A percentile compares a stretch with the other conserved stretches of the same genome.
phyloP scores from a whole-genome alignment of 2,797 vertebrate species.

The Alectoris magna region DNA sequence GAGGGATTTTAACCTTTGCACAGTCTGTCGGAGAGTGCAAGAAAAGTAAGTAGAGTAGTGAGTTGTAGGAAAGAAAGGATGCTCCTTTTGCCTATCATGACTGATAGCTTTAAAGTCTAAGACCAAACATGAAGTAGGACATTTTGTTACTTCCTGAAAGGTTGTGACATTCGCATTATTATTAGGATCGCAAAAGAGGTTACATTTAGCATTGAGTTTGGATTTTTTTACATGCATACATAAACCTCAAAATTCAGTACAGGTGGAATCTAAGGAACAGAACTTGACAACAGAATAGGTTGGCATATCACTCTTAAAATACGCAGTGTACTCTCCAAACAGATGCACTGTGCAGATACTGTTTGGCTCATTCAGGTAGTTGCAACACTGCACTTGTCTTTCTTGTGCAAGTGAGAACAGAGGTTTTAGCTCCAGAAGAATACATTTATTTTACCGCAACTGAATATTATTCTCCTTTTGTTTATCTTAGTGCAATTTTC shows the following conservation, averaged over 20 bases:
- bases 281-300: not conserved
- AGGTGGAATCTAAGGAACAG: not conserved
- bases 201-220: not conserved
- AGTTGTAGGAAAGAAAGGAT: not conserved
- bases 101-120: not conserved
- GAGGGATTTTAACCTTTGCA: not conserved
- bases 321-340: not conserved
- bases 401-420: not conserved
- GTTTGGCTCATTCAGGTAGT: not conserved
- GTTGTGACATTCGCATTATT: not conserved
- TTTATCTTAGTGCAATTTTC: constrained; percentile 18
- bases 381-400: not conserved
- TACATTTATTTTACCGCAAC: not conserved
- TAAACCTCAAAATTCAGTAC: not conserved
- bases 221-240: not conserved
- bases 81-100: not conserved
- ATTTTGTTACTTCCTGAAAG: not conserved
- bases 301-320: not conserved
- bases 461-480: not conserved
- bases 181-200: not conserved
- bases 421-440: not conserved
- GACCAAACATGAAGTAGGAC: not conserved
- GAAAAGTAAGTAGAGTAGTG: not conserved
- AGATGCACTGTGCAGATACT: not conserved
- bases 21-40: not conserved